Percentiles rank a stretch among this genome's conserved stretches.
Conservation (phyloP, 2,113 vertebrate genomes). For the Sylvia atricapilla region DNA sequence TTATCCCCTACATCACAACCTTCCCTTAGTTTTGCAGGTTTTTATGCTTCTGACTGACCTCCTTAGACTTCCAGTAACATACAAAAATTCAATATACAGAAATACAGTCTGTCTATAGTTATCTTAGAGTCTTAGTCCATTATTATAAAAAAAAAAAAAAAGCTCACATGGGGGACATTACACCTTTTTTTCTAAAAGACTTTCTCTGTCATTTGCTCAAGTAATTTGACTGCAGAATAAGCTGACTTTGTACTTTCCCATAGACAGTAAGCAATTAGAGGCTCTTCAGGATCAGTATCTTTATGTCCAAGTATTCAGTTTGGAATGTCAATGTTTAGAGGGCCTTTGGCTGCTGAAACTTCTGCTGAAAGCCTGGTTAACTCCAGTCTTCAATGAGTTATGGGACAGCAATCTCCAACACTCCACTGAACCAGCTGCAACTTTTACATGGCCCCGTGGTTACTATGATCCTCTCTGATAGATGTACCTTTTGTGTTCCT, state of each 20-base stretch:
- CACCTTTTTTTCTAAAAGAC: not conserved
- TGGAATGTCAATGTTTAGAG: not conserved
- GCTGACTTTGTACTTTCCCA: not conserved
- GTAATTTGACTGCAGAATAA: not conserved
- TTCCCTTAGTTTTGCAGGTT: not conserved
- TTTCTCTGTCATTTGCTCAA: not conserved
- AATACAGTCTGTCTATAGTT: not conserved
- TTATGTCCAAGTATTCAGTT: not conserved
- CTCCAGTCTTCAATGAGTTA: not conserved
- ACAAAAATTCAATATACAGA: not conserved
- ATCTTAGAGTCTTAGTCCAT: not conserved
- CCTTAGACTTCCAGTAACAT: not conserved
- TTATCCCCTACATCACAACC: not conserved
- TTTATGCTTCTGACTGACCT: not conserved
- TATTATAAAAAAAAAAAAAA: not conserved
- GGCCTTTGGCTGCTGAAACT: not conserved
- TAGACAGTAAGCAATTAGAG: not conserved
- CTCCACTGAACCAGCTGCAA: not conserved
- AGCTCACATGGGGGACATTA: not conserved
- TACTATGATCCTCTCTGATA: not conserved
- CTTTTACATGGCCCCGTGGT: not conserved
- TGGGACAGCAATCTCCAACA: not conserved
- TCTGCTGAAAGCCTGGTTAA: not conserved
- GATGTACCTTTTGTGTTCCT: not conserved
- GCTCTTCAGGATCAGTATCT: not conserved